Base-by-base conservation (phyloP, 2,797 vertebrate genomes). In the Meda fulgida region DNA sequence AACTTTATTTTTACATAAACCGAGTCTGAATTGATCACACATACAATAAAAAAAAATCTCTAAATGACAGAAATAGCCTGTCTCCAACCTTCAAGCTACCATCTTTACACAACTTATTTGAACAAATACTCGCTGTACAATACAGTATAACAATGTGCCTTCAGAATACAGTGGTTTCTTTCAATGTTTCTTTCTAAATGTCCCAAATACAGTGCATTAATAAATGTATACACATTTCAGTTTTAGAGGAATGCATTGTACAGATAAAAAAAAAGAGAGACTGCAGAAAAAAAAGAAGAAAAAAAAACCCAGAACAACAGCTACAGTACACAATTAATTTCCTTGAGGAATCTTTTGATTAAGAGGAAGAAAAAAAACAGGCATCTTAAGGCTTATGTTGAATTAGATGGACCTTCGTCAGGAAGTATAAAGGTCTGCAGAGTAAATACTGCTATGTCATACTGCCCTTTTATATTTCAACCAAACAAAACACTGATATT, bases 1-100 rank as follows among this genome's bases (percentile, higher is more conserved):
- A 95, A 95, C 93, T 94, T 95, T 94, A 95, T 95, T 96, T 95
- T 94, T 95, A 95, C 94, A 95, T 94, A 95, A 96, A 96, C 95
- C 90, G 93, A 91, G 93, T 95, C 93, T 93, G 92, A 94, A 94
- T 93, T 89, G 92, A 93, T 93, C 93, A 94, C 94, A 95, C 93
- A 93, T 94, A 95, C 92, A 93, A 95, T 93, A 65, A 93, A 94
- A 94, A n/a, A 94, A 95, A 93, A 93, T 92, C 90, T 94, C 92
- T 94, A 94, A 94, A 94, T 94, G 93, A 94, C 92, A 88, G 89
- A 91, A 93, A 92, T 91, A 92, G 91, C 92, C 85, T 89, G 73
- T 87, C 88, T 86, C 63, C 83, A 90, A 90, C 91, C 90, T 93
- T 90, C 84, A 83, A 78, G 82, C 91, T 92, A 91, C 91, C 91